A percentile compares a stretch with the other conserved stretches of the same genome.
These are phyloP conservation scores for Astropecten irregularis DNA, from an alignment of 53 echinoderm and acorn worm species.

Conservation along the genomic window DNA sequence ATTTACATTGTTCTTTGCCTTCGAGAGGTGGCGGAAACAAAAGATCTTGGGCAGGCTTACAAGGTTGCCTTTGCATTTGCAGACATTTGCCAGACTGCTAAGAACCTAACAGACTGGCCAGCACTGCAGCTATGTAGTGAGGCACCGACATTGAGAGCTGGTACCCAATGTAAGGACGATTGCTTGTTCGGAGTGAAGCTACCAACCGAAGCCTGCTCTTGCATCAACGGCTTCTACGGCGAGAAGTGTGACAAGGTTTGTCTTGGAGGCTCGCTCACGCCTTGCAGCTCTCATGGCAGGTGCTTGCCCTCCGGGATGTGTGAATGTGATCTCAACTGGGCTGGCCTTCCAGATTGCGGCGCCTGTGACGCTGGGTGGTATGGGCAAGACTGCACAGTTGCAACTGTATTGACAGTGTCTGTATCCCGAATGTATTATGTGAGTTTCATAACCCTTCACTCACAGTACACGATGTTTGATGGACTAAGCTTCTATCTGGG, in stretches of 20 bases:
- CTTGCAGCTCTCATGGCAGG: constrained; percentile 71
- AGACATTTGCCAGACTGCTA: constrained; percentile 76
- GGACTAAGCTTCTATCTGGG: constrained; percentile 75
- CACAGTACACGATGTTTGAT: constrained; percentile 80
- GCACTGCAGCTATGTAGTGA: constrained; percentile 71
- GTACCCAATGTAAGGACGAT: constrained; percentile 75
- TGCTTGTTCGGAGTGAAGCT: constrained; percentile 76
- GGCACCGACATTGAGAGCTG: constrained; percentile 67
- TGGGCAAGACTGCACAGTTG: constrained; percentile 80
- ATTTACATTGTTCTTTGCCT: constrained; percentile 73
- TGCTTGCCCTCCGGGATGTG: constrained; percentile 67
- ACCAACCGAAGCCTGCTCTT: constrained; percentile 35
- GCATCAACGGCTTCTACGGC: constrained; percentile 75
- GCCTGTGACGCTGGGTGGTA: constrained; percentile 66
- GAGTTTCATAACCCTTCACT: constrained; percentile 58
- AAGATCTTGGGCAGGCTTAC: constrained; percentile 61
- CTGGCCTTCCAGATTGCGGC: constrained; percentile 66
- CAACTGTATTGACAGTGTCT: not conserved
- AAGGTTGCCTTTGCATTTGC: constrained; percentile 83
- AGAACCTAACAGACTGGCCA: constrained; percentile 80
- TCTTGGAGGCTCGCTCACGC: constrained; percentile 64
- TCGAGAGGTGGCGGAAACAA: constrained; percentile 59
- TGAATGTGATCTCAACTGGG: constrained; percentile 85
- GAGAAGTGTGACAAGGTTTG: constrained; percentile 73
- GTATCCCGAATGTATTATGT: constrained; percentile 21